Evolutionary conservation across 2,888 invertebrate genomes (phyloP).

Genomic region (Agriotes lineatus): DNA sequence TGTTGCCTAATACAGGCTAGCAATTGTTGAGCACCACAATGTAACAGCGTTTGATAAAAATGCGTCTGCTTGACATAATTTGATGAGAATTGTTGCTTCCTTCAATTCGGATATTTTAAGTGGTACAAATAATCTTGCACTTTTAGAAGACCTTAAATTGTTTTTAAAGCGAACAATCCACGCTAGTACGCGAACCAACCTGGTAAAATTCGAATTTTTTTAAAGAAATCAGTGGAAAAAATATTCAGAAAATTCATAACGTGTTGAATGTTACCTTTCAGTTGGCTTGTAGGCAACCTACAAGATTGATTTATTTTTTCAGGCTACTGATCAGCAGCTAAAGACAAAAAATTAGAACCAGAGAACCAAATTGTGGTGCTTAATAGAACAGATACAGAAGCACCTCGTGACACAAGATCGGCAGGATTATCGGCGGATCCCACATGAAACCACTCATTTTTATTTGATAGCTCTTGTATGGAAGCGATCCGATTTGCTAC

Average conservation of each 20-base stretch:
- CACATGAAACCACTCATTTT: background rate
- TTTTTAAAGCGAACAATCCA: too few relatives aligned
- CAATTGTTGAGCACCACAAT: constrained; percentile 45
- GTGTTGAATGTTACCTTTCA: too few relatives aligned
- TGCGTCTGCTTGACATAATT: background rate
- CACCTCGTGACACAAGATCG: background rate
- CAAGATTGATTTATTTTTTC: too few relatives aligned
- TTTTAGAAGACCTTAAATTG: too few relatives aligned
- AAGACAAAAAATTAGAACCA: background rate
- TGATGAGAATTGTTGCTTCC: background rate
- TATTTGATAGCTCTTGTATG: background rate
- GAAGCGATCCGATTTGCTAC: background rate
- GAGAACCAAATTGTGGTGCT: background rate
- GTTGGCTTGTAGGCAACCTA: too few relatives aligned
- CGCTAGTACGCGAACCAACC: too few relatives aligned
- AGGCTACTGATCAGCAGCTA: background rate
- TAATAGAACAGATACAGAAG: background rate
- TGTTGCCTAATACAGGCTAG: constrained; percentile 32
- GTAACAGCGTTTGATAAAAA: constrained; percentile 34
- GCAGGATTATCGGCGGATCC: background rate
- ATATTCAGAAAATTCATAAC: too few relatives aligned
- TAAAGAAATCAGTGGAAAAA: background rate
- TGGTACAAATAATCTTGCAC: too few relatives aligned
- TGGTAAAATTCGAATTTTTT: background rate
- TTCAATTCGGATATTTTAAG: too few relatives aligned